Percentiles rank a stretch among this genome's conserved stretches.
These are phyloP conservation scores for Agrilus planipennis DNA, from an alignment of 1,140 invertebrate genomes.

Conservation along the genomic window DNA sequence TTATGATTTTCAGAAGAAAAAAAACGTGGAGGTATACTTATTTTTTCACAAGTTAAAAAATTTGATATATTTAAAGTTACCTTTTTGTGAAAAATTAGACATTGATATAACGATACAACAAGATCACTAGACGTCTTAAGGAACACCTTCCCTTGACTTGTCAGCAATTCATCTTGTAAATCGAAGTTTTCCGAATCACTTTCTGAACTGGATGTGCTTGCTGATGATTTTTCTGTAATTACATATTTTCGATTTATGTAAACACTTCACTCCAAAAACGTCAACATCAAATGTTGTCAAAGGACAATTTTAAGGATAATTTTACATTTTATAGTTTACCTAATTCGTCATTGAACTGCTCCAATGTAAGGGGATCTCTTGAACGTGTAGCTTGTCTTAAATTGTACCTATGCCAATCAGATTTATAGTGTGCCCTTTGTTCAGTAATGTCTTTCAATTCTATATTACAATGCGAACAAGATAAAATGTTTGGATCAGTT, in stretches of 20 bases:
- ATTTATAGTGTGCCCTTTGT: slow-evolving; percentile 50
- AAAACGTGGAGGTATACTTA: background rate
- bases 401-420: slow-evolving; percentile 64
- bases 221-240: slow-evolving; percentile 53
- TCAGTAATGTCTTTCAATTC: slow-evolving; percentile 37
- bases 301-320: slow-evolving; percentile 6
- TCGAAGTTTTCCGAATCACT: slow-evolving; percentile 40
- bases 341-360: slow-evolving; percentile 28
- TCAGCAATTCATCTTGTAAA: slow-evolving; percentile 41
- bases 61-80: no score
- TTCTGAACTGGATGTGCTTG: slow-evolving; percentile 65
- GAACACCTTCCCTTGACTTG: slow-evolving; percentile 56
- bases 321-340: slow-evolving; percentile 11
- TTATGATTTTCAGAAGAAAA: background rate
- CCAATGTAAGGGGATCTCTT: slow-evolving; percentile 42
- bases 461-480: slow-evolving; percentile 43
- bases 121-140: slow-evolving; percentile 54
- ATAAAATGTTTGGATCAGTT: slow-evolving; percentile 33
- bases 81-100: slow-evolving; percentile 54
- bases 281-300: slow-evolving; percentile 1
- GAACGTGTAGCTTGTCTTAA: slow-evolving; percentile 50
- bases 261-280: no score
- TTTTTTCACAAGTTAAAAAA: background rate
- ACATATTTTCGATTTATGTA: no score
- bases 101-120: slow-evolving; percentile 61